phyloP scores from a whole-genome alignment of 2,113 vertebrate species.

The Notarius quadriscutis region DNA sequence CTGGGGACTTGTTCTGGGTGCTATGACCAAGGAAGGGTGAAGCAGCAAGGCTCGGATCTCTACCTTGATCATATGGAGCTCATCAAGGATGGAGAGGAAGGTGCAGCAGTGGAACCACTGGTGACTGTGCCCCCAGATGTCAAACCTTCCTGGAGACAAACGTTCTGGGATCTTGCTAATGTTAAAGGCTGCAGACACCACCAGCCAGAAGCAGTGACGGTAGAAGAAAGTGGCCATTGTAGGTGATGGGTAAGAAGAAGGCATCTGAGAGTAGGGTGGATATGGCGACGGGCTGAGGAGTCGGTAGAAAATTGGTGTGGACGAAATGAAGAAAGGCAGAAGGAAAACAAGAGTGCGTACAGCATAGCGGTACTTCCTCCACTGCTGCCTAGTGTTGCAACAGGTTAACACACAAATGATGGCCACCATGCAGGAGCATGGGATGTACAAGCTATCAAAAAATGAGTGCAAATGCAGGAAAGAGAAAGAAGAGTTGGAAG shows the following conservation, averaged over 20 bases:
- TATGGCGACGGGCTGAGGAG: conserved; percentile 62
- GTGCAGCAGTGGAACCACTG: conserved; percentile 82
- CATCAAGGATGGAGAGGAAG: conserved; percentile 77
- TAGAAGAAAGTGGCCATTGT: conserved; percentile 68
- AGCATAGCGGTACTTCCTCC: conserved; percentile 71
- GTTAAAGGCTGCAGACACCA: conserved; percentile 76
- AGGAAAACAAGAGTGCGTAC: conserved; percentile 78
- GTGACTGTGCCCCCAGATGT: conserved; percentile 82
- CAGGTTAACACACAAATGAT: conserved; percentile 75
- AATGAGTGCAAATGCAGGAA: conserved; percentile 53
- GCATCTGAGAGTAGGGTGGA: conserved; percentile 49
- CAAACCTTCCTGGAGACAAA: conserved; percentile 71
- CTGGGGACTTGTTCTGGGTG: conserved; percentile 21
- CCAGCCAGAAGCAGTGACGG: conserved; percentile 76
- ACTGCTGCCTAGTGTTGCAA: conserved; percentile 74
- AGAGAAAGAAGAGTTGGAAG: neutral
- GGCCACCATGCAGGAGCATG: conserved; percentile 68
- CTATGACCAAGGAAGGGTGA: conserved; percentile 54
- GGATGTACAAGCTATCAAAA: conserved; percentile 73
- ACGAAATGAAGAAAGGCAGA: conserved; percentile 73
- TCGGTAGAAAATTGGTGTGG: conserved; percentile 73
- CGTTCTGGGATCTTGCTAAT: conserved; percentile 78
- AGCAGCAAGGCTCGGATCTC: conserved; percentile 71
- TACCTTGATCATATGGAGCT: conserved; percentile 77
- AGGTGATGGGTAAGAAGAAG: conserved; percentile 41